A percentile compares a stretch with the other conserved stretches of the same genome.
Conservation (phyloP, 2,113 vertebrate genomes). For the Chloropsis cyanopogon region DNA sequence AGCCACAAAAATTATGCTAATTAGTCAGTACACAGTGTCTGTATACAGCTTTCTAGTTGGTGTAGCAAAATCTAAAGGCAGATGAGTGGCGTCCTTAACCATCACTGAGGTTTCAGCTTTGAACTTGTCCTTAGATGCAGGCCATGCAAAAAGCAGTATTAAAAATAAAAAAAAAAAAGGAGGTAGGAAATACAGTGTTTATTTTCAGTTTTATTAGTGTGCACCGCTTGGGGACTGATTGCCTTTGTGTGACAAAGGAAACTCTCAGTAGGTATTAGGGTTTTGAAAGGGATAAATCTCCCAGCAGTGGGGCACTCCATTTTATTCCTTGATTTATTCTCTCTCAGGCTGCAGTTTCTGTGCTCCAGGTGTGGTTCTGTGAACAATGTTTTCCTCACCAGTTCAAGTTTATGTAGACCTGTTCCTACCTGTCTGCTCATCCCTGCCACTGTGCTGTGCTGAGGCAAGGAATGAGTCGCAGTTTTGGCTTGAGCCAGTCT, state of each 20-base stretch:
- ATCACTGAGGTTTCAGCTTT: not conserved
- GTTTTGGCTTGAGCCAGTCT: not conserved
- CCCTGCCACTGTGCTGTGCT: not conserved
- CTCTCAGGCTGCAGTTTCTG: not conserved
- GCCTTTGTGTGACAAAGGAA: not conserved
- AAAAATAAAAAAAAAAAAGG: not conserved
- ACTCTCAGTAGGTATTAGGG: not conserved
- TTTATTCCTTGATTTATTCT: not conserved
- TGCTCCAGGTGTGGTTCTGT: not conserved
- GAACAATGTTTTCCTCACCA: not conserved
- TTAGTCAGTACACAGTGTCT: not conserved
- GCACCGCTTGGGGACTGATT: not conserved
- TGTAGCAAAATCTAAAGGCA: not conserved
- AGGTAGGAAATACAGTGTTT: accelerated
- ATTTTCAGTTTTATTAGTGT: not conserved
- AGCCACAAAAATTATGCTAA: not conserved
- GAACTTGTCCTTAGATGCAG: not conserved
- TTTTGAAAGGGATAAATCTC: not conserved
- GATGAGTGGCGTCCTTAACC: not conserved
- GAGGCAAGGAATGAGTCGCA: accelerated
- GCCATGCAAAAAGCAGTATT: not conserved
- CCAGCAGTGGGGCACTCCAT: not conserved
- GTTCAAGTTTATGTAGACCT: accelerated
- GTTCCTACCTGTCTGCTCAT: not conserved
- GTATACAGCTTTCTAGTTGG: not conserved